Evolutionary conservation across 2,888 invertebrate genomes (phyloP).

Genomic region (Siphonodentalium dalli): DNA sequence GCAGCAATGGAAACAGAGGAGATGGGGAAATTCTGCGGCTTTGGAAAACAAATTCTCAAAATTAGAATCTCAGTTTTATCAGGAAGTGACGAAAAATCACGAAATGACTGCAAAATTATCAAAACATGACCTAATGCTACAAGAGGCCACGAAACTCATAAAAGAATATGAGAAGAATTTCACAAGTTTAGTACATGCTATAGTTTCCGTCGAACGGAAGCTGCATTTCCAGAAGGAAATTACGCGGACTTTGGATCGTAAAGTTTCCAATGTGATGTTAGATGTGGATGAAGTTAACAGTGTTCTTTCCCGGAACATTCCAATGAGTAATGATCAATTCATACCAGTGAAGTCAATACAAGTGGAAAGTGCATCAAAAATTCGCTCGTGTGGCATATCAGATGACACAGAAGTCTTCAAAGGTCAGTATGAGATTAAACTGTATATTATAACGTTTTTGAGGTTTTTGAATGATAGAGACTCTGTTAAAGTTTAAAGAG

Average conservation of each 20-base stretch:
- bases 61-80: slow-evolving; percentile 37
- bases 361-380: slow-evolving; percentile 45
- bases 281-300: slow-evolving; percentile 59
- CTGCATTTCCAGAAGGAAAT: slow-evolving; percentile 40
- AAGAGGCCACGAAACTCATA: slow-evolving; percentile 38
- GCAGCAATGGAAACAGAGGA: no score
- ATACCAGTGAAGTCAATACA: slow-evolving; percentile 38
- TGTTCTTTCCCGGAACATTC: slow-evolving; percentile 42
- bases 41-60: slow-evolving; percentile 27
- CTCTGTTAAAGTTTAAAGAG: no score
- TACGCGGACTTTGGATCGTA: slow-evolving; percentile 51
- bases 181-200: slow-evolving; percentile 40
- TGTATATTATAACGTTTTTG: no score
- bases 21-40: slow-evolving; percentile 8
- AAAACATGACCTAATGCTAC: slow-evolving; percentile 41
- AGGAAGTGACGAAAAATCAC: slow-evolving; percentile 41
- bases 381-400: slow-evolving; percentile 45
- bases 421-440: no score
- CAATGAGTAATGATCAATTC: slow-evolving; percentile 24
- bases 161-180: slow-evolving; percentile 42
- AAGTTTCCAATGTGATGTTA: slow-evolving; percentile 56
- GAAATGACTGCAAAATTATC: slow-evolving; percentile 47
- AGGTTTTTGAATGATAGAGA: no score
- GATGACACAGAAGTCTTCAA: slow-evolving; percentile 39
- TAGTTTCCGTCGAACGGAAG: slow-evolving; percentile 45